phyloP scores from a whole-genome alignment of 2,888 invertebrate species.

The Drosophila anomelani region DNA sequence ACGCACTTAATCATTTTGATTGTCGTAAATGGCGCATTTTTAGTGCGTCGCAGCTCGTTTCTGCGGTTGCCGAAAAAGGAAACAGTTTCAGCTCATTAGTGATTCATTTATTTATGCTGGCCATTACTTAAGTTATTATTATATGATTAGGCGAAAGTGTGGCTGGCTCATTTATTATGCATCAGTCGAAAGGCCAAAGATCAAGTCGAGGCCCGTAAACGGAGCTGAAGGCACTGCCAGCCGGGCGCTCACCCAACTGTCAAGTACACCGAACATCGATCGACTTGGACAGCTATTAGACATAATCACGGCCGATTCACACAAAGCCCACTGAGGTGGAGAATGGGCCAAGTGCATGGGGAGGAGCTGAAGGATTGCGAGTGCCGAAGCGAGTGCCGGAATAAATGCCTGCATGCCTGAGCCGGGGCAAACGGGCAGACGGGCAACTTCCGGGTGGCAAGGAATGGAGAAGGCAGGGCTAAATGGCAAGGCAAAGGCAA shows the following conservation, averaged over 20 bases:
- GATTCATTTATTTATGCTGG: slow-evolving; percentile 61
- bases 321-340: slow-evolving; percentile 20
- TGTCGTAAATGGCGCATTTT: slow-evolving; percentile 72
- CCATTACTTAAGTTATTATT: slow-evolving; percentile 61
- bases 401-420: slow-evolving; percentile 67
- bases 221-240: slow-evolving; percentile 11
- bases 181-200: slow-evolving; percentile 37
- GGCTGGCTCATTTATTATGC: slow-evolving; percentile 57
- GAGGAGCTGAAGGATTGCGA: slow-evolving; percentile 7
- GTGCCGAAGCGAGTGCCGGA: slow-evolving; percentile 39
- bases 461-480: slow-evolving; percentile 7
- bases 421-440: slow-evolving; percentile 53
- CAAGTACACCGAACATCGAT: slow-evolving; percentile 79
- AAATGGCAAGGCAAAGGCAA: slow-evolving; percentile 42
- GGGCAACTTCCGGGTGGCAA: slow-evolving; percentile 63
- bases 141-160: slow-evolving; percentile 68
- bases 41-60: slow-evolving; percentile 49
- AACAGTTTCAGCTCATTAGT: slow-evolving; percentile 69
- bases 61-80: slow-evolving; percentile 40
- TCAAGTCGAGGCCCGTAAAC: slow-evolving; percentile 5
- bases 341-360: slow-evolving; percentile 18
- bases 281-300: slow-evolving; percentile 83
- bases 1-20: slow-evolving; percentile 77
- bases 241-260: slow-evolving; percentile 58
- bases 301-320: slow-evolving; percentile 76